Evolutionary conservation across 2,797 vertebrate genomes (phyloP), one percentile per base, ranked within the genome.

Genomic region (Selene dorsalis): DNA sequence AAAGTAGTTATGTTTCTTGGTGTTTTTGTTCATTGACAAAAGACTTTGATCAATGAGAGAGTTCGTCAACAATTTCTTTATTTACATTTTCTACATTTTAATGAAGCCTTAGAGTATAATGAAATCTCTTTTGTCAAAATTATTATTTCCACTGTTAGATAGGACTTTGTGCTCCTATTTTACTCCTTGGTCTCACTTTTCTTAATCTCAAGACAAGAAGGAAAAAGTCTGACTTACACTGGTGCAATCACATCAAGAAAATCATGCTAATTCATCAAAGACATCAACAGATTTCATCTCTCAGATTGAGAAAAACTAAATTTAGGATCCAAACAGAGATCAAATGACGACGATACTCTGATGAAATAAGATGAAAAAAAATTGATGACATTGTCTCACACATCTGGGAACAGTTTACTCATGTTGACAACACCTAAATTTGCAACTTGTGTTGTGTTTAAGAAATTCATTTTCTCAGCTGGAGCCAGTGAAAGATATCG

Each of bases 401-500:
- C 28, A 55, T 45, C n/a, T n/a, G 14, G 6, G 57, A 18, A 45
- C 0, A 1, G 14, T 16, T 62, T 62, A 13, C 18, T 69, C 28
- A 64, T 18, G 56, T 8, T n/a, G 30, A 32, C 18, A 10, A 18
- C 11, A 30, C 30, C 55, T 32, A 32, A 58, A 8, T 14, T 6
- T 39, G 20, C 20, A 50, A 45, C 43, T 45, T 45, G 43, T 45
- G 16, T 18, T 17, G 43, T 45, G 43, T 45, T 45, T 45, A 18
- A 45, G 17, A 45, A 45, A 18, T 18, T 45, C 43, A 18, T 45
- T 18, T 18, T 45, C 16, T 14, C 17, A 18, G 43, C 41, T 17
- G 16, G 1, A 17, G 66, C 71, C 74, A 78, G 56, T 17, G 45
- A 53, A 69, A 65, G 56, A 22, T 6, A 56, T 52, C 39, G 39